Conservation (phyloP, 2,113 vertebrate species). For the Gila orcuttii region DNA sequence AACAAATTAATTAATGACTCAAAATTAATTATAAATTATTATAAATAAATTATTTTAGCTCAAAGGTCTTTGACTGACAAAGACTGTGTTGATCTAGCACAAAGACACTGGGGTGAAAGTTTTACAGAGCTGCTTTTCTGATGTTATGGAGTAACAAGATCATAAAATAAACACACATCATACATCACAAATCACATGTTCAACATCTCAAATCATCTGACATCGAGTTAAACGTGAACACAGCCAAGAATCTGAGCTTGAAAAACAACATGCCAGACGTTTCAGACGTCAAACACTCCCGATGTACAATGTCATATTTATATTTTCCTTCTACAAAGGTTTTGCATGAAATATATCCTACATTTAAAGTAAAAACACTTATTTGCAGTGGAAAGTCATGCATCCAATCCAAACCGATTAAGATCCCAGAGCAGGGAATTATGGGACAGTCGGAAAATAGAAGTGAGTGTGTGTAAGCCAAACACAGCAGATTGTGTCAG, state of each 20-base stretch:
- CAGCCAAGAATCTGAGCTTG: not conserved
- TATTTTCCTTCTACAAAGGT: not conserved
- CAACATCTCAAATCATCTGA: not conserved
- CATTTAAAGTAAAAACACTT: not conserved
- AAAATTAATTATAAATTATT: no score
- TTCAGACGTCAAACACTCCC: not conserved
- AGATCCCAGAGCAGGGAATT: not conserved
- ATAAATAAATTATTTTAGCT: not conserved
- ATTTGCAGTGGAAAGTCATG: not conserved
- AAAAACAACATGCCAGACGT: not conserved
- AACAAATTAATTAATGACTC: no score
- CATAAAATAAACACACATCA: not conserved
- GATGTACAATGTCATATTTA: not conserved
- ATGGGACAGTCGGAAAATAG: not conserved
- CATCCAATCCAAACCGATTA: not conserved
- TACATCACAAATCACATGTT: not conserved
- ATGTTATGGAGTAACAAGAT: not conserved
- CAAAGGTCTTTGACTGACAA: not conserved
- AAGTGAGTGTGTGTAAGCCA: not conserved
- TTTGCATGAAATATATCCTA: not conserved
- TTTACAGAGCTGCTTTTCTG: not conserved
- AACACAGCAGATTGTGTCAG: constrained; percentile 19
- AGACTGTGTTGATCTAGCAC: not conserved
- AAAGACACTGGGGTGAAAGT: not conserved
- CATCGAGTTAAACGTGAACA: not conserved